Base-by-base conservation (phyloP, 2,113 vertebrate species). In the Hemiscyllium ocellatum region DNA sequence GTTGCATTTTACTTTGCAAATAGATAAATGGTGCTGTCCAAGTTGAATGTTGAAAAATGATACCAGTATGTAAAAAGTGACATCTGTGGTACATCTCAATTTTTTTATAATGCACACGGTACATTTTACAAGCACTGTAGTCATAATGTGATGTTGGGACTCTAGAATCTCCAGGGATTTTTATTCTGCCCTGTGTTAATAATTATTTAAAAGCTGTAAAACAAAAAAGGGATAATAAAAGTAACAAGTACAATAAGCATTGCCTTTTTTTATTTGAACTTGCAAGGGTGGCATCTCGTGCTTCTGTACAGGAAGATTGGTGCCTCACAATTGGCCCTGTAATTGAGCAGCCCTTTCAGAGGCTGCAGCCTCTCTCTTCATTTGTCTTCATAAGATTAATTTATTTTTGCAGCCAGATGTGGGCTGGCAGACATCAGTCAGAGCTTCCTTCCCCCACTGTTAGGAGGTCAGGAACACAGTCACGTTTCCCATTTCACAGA, bases 351-450 rank as follows among this genome's bases (percentile, higher is more conserved):
- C 97, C 97, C 97, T 97, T 97, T 97, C 96, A 97, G 96, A 97
- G 96, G 97, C 97, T 96, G 97, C 97, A 97, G 97, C 97, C 97
- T 97, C 97, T 98, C 98, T 97, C 96, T 99, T 98, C 98, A 99
- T 99, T 99, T 99, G 98, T 99, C 99, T 99, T 98, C 98, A 99
- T 99, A 98, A 98, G 98, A 98, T 98, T 99, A 98, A 99, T 99
- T 99, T 99, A 99, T 99, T 99, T 98, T 98, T 98, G 97, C 97
- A 98, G 98, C 98, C 98, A 99, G 98, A 99, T 99, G 98, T 98
- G 97, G 98, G 98, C 98, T 99, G 99, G 99, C 99, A 99, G 99
- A 98, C 98, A 99, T 99, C 99, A 99, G 98, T 99, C 99, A 98
- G 97, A 96, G 97, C 97, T 97, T 97, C 97, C 97, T 97, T 97